phyloP scores from a whole-genome alignment of 2,797 vertebrate species.

The Erithacus rubecula region DNA sequence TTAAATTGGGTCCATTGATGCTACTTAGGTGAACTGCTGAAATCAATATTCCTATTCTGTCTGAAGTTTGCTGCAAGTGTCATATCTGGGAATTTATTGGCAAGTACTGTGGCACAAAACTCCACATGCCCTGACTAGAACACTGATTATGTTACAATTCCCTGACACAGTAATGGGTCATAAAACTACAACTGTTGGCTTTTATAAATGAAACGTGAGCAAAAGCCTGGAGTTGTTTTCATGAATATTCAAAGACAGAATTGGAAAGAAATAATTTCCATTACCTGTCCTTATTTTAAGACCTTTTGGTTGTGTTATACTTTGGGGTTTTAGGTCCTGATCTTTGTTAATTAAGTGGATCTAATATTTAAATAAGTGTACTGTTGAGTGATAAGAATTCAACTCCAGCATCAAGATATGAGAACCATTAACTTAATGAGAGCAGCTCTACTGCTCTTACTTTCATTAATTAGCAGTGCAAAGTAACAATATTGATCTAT shows the following conservation, averaged over 20 bases:
- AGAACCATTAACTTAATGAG: not conserved
- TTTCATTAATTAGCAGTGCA: not conserved
- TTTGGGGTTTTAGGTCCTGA: not conserved
- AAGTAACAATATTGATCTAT: not conserved
- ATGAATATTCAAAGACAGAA: not conserved
- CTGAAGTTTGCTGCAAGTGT: not conserved
- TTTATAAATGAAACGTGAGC: not conserved
- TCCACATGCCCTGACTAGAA: not conserved
- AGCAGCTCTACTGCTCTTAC: not conserved
- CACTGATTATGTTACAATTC: not conserved
- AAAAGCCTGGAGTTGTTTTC: not conserved
- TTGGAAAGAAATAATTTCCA: not conserved
- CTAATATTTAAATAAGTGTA: not conserved
- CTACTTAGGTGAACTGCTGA: not conserved
- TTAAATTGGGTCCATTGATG: not conserved
- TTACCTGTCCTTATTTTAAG: not conserved
- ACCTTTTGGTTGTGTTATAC: not conserved
- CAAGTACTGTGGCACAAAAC: not conserved
- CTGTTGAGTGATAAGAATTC: not conserved
- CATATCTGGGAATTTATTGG: not conserved
- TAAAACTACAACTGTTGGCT: not conserved
- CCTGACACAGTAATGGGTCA: not conserved
- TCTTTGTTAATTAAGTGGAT: not conserved
- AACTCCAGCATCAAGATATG: not conserved
- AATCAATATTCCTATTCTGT: not conserved